A percentile compares a stretch with the other conserved stretches of the same genome.
phyloP scores from a whole-genome alignment of 2,113 vertebrate genomes.

The Dipodomys ordii region DNA sequence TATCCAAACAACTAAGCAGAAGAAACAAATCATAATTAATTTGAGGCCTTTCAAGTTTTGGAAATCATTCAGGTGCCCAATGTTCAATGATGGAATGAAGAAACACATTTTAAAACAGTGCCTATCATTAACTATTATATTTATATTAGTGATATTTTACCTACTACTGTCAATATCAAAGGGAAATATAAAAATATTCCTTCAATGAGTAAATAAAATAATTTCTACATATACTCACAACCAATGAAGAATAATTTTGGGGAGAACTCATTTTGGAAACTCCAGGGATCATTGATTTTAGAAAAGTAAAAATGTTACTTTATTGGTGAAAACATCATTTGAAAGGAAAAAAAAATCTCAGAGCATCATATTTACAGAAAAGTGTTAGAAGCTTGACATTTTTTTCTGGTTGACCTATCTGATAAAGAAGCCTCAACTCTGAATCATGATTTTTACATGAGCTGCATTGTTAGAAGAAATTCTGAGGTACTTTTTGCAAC shows the following conservation, averaged over 20 bases:
- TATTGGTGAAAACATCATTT: not conserved
- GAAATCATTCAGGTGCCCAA: not conserved
- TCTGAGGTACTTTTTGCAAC: not conserved
- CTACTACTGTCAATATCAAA: constrained; percentile 37
- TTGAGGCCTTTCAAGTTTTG: not conserved
- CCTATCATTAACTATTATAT: not conserved
- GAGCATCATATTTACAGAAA: not conserved
- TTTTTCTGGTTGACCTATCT: not conserved
- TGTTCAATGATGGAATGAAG: not conserved
- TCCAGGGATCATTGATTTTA: not conserved
- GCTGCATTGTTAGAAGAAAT: not conserved
- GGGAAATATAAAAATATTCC: constrained; percentile 22
- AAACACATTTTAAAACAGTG: not conserved
- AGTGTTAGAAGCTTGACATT: not conserved
- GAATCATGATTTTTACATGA: not conserved
- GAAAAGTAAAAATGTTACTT: not conserved
- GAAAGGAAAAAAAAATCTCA: not conserved
- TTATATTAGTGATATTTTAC: not conserved
- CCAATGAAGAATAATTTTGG: constrained; percentile 14
- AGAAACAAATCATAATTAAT: no score
- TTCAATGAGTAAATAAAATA: constrained; percentile 17
- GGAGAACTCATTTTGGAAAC: not conserved
- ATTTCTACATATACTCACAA: not conserved
- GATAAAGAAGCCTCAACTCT: not conserved
- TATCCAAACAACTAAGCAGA: no score